Evolutionary conservation across 2,113 vertebrate species (phyloP), one percentile per base, ranked within the genome.

Genomic region (Campylomormyrus tamandua): DNA sequence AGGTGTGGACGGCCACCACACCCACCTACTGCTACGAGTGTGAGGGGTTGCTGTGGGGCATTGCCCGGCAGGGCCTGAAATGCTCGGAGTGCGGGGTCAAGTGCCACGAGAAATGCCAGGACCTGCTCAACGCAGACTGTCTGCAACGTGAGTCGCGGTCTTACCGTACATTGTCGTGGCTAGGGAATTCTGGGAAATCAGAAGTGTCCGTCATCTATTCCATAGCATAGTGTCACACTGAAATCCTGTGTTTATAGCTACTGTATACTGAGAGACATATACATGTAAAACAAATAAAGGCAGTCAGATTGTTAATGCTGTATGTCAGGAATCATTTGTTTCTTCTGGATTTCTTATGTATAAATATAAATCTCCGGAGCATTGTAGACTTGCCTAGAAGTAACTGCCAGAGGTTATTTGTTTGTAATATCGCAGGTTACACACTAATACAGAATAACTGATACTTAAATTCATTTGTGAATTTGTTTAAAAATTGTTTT

Each of bases 21-120:
- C 98, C 98, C 0, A 99, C 98, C 66, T 99, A 99, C 95, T 99
- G 98, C 96, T 98, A 98, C 0, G 98, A 99, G 89, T 99, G 98
- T 0, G 98, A 99, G 94, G 98, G 98, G 3, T 94, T 99, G 91
- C 95, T 99, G 90, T 99, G 98, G 98, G 98, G 98, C 89, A 98
- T 99, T 3, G 98, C 98, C 0, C 96, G 98, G 56, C 98, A 99
- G 94, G 98, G 98, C 52, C 97, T 99, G 98, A 97, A 98, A 92
- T 99, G 98, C 27, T 95, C 95, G 0, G 97, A 99, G 91, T 99
- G 98, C 19, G 98, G 98, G 35, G 98, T 99, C 94, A 99, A 99
- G 93, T 99, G 98, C 92, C 98, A 99, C 0, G 98, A 99, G 94
- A 99, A 99, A 94, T 99, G 98, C 95, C 98, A 99, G 92, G 98